These are phyloP conservation scores for Engystomops pustulosus DNA, from an alignment of 2,113 vertebrate genomes.

Conservation along the genomic window DNA sequence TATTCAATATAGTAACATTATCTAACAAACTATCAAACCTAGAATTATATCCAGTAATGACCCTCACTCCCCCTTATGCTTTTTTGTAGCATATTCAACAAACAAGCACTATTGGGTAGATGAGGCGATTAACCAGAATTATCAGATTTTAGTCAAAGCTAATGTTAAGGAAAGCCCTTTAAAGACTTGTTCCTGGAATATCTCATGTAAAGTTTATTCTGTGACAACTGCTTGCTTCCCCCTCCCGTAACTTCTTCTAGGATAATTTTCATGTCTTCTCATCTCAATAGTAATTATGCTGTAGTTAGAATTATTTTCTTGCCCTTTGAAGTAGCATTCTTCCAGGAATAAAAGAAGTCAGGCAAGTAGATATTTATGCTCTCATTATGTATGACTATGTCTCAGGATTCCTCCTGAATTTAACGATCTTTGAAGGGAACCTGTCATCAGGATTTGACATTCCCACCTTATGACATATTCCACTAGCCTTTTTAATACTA, in stretches of 20 bases:
- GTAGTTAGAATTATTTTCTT: constrained; percentile 26
- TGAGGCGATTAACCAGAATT: too few species aligned
- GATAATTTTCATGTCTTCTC: constrained; percentile 15
- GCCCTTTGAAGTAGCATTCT: constrained; percentile 22
- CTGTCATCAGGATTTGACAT: too few species aligned
- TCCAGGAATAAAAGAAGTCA: background rate
- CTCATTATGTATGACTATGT: constrained; percentile 6
- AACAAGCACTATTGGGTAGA: too few species aligned
- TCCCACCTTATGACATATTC: too few species aligned
- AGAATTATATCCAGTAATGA: too few species aligned
- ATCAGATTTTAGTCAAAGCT: too few species aligned
- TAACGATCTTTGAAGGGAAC: background rate
- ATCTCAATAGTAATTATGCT: constrained; percentile 30
- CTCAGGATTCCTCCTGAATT: background rate
- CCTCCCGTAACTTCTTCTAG: background rate
- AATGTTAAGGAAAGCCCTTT: constrained; percentile 1
- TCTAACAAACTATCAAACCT: too few species aligned
- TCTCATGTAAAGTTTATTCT: constrained; percentile 1
- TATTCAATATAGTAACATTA: too few species aligned
- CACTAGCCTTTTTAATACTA: too few species aligned
- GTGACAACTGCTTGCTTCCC: background rate
- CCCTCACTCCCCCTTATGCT: too few species aligned
- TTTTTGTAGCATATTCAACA: too few species aligned
- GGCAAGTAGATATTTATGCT: constrained; percentile 20
- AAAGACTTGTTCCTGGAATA: background rate